A percentile compares a stretch with the other conserved stretches of the same genome.
Evolutionary conservation across 2,888 invertebrate species (phyloP).

Genomic region (Idaea aversata): DNA sequence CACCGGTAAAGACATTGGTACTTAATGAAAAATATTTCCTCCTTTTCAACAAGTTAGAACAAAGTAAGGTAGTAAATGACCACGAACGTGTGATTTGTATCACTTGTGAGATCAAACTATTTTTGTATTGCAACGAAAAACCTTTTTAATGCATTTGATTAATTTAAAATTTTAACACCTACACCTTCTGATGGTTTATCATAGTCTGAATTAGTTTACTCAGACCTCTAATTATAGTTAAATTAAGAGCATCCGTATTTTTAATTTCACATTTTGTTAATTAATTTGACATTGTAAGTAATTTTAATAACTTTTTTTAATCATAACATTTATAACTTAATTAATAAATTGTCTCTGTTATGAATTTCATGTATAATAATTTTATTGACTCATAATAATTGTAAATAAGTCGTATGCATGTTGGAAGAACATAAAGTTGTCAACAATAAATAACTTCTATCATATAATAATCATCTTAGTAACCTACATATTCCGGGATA

Average conservation of each 20-base stretch:
- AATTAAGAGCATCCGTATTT: background rate
- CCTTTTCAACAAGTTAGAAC: background rate
- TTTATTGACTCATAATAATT: no score
- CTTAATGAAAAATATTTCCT: background rate
- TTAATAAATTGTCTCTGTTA: no score
- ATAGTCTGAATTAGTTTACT: background rate
- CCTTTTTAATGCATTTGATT: background rate
- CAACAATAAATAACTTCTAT: no score
- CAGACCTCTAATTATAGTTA: background rate
- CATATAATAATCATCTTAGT: no score
- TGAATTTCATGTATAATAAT: no score
- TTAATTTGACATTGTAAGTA: background rate
- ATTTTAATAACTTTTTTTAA: no score
- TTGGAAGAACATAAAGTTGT: no score
- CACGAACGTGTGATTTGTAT: slow-evolving; percentile 8
- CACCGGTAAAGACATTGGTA: slow-evolving; percentile 7
- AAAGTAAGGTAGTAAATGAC: background rate
- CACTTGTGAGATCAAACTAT: slow-evolving; percentile 9
- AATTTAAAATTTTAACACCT: background rate
- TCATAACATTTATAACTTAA: no score
- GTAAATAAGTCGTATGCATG: no score
- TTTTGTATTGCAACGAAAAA: background rate
- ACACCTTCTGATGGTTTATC: no score
- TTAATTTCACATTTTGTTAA: background rate
- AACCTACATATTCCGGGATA: no score